Percentiles rank a stretch among this genome's conserved stretches.
Evolutionary conservation across 1,140 invertebrate species (phyloP).

Genomic region (Calosoma granatense): DNA sequence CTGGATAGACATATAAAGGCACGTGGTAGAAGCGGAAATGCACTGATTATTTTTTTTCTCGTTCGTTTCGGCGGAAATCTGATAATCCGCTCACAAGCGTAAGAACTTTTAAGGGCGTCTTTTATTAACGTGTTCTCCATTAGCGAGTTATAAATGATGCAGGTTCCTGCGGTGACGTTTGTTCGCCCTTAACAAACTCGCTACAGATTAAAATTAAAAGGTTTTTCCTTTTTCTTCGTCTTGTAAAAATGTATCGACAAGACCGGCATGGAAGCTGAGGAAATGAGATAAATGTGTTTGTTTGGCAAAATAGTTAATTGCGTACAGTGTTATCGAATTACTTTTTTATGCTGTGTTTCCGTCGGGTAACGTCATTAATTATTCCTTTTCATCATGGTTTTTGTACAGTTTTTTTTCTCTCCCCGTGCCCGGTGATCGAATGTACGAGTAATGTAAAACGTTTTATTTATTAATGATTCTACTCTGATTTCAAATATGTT

Average conservation of each 20-base stretch:
- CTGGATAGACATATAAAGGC: too few relatives aligned
- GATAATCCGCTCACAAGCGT: neutral
- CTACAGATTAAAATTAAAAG: slow-evolving; percentile 6
- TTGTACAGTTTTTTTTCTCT: neutral
- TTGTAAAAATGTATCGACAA: neutral
- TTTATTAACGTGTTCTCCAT: slow-evolving; percentile 7
- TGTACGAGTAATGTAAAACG: neutral
- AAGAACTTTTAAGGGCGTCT: slow-evolving; percentile 6
- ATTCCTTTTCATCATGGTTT: slow-evolving; percentile 3
- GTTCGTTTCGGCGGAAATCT: neutral
- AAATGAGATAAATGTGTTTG: slow-evolving; percentile 8
- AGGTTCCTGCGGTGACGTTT: slow-evolving; percentile 4
- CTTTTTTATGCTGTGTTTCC: neutral
- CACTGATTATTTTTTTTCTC: slow-evolving; percentile 2
- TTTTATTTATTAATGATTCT: neutral
- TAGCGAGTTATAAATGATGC: slow-evolving; percentile 5
- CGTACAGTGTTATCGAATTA: slow-evolving; percentile 3
- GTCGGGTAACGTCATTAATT: slow-evolving; percentile 1
- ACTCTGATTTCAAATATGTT: neutral
- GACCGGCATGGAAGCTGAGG: neutral
- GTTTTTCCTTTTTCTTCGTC: neutral
- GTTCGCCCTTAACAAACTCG: slow-evolving; percentile 4
- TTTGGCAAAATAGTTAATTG: slow-evolving; percentile 4
- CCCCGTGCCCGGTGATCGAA: too few relatives aligned
- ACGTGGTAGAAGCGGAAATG: neutral